phyloP scores from a whole-genome alignment of 2,113 vertebrate species.

The Apaloderma vittatum region DNA sequence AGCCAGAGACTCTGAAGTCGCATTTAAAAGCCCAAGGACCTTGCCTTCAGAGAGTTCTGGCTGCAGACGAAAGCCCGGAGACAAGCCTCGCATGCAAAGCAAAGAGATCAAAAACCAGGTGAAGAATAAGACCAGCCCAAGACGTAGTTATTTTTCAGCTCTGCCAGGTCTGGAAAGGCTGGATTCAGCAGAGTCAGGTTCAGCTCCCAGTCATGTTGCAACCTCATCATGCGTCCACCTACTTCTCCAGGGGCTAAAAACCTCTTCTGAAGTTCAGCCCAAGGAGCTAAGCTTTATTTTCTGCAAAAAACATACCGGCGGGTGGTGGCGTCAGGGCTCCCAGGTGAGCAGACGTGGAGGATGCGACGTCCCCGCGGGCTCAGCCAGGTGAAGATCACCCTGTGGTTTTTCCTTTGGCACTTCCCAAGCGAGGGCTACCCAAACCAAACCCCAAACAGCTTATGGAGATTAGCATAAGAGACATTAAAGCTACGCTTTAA shows the following conservation, averaged over 20 bases:
- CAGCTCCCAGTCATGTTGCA: background rate
- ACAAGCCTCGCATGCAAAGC: slow-evolving; percentile 33
- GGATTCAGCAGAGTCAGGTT: background rate
- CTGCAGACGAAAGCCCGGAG: slow-evolving; percentile 26
- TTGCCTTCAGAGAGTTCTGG: background rate
- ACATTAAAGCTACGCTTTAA: slow-evolving; percentile 64
- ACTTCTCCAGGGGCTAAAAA: background rate
- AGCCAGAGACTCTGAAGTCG: background rate
- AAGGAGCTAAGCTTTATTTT: background rate
- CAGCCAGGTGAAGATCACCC: background rate
- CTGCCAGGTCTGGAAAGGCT: slow-evolving; percentile 4
- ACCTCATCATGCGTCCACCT: background rate
- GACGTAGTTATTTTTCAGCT: background rate
- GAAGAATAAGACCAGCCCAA: background rate
- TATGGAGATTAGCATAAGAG: slow-evolving; percentile 44
- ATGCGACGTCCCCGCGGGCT: background rate
- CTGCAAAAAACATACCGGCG: background rate
- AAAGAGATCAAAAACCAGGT: slow-evolving; percentile 54
- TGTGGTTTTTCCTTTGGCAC: slow-evolving; percentile 54
- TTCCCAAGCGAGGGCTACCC: slow-evolving; percentile 52
- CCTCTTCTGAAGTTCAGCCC: background rate
- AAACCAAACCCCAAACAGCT: slow-evolving; percentile 22
- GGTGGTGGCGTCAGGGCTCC: background rate
- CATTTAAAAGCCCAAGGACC: background rate
- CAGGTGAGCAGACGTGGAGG: background rate